Percentiles rank a stretch among this genome's conserved stretches.
Evolutionary conservation across 2,797 vertebrate species (phyloP).

Genomic region (Rhabdophis nuchalis): DNA sequence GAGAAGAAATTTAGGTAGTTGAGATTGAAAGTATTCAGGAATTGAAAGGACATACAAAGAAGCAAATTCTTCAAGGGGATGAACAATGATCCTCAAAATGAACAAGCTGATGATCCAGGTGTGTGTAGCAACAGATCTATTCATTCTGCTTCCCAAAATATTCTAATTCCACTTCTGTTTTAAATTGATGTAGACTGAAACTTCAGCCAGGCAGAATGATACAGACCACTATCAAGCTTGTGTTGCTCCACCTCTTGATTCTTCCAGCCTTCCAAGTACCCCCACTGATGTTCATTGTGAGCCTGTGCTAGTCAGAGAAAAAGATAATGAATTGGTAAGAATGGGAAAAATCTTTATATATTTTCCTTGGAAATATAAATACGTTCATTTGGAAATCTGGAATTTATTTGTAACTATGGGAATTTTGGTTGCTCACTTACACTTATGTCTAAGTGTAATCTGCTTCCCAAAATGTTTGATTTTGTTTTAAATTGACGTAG

Average conservation of each 20-base stretch:
- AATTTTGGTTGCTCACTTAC: background rate
- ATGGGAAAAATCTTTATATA: background rate
- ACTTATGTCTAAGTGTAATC: background rate
- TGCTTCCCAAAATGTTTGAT: background rate
- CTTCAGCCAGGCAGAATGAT: background rate
- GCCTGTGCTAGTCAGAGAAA: background rate
- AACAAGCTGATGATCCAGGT: background rate
- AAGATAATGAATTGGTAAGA: background rate
- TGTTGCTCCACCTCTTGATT: background rate
- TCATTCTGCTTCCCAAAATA: background rate
- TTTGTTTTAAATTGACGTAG: background rate
- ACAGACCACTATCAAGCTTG: background rate
- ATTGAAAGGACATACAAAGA: background rate
- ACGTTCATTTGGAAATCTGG: background rate
- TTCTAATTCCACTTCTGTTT: background rate
- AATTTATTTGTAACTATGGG: background rate
- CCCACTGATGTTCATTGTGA: background rate
- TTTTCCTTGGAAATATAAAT: background rate
- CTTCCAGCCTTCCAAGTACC: background rate
- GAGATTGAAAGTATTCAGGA: background rate
- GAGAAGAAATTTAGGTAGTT: background rate
- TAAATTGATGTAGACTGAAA: background rate
- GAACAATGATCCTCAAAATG: background rate
- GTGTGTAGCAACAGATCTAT: background rate
- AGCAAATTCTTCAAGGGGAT: background rate